Evolutionary conservation across 2,113 vertebrate genomes (phyloP), one percentile per base, ranked within the genome.

Genomic region (Urocitellus parryii): DNA sequence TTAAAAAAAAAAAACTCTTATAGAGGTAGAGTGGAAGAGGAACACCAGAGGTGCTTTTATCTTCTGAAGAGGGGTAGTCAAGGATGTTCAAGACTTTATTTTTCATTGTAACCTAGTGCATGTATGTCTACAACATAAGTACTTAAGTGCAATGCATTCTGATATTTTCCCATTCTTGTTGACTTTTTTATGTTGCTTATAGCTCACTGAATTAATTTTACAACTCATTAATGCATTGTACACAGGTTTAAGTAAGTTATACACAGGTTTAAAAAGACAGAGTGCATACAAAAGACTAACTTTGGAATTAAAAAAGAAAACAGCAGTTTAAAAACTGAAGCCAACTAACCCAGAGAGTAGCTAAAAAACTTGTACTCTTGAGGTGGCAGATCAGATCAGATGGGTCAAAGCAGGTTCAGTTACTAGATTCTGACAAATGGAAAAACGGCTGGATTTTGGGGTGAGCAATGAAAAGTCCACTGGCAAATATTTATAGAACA

Each of bases 141-240:
- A 61, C 78, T 58, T 82, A 82, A 3, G 17, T 73, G 5, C 51
- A 76, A 27, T 39, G 24, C 37, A 82, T 86, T 78, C 65, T 89
- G 42, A 4, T 83, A 83, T 65, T 94, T 45, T 85, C 85, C 45
- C 91, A 73, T 86, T 90, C 63, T 81, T 67, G 42, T 74, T 17
- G 83, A 51, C 6, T 65, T 90, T 94, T 78, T 70, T 24, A 88
- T 10, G 77, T 93, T 90, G 91, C n/a, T 93, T 61, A 84, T 85
- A 93, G 88, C 53, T 94, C 85, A 90, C 85, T 63, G 76, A 51
- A 83, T 65, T 95, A 82, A 93, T 90, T 87, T 95, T 79, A 94
- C 9, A 88, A 93, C 45, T 90, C 53, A 91, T 91, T 92, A 93
- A 70, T 58, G n/a, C 95, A 58, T 80, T 34, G 84, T 56, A 56